Percentiles rank a stretch among this genome's conserved stretches.
phyloP scores from a whole-genome alignment of 2,797 vertebrate species.

The Amblyopsis hoosieri region DNA sequence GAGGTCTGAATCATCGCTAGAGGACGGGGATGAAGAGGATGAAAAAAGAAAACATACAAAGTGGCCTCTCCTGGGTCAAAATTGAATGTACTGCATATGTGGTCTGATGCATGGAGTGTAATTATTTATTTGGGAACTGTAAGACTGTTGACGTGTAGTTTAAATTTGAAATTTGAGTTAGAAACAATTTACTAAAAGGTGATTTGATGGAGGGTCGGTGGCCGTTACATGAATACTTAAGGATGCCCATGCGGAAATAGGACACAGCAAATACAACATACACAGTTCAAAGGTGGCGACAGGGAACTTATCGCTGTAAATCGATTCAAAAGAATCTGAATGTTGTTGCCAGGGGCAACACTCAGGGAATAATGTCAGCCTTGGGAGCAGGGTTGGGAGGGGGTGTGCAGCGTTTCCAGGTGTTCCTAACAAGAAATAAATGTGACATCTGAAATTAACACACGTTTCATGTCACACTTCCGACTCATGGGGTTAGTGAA shows the following conservation, averaged over 20 bases:
- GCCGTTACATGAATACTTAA: too few species aligned
- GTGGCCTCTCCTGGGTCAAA: too few species aligned
- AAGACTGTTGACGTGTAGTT: too few species aligned
- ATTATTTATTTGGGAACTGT: too few species aligned
- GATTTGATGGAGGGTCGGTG: too few species aligned
- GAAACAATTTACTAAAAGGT: too few species aligned
- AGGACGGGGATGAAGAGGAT: background rate
- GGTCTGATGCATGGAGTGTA: too few species aligned
- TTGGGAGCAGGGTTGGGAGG: conserved; percentile 14
- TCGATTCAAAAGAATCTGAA: conserved; percentile 32
- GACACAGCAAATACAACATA: too few species aligned
- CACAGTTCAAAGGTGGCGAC: conserved; percentile 36
- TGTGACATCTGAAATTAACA: conserved; percentile 63
- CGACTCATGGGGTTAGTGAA: conserved; percentile 57
- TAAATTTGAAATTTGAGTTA: too few species aligned
- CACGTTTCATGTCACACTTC: conserved; percentile 63
- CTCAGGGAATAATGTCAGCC: conserved; percentile 27
- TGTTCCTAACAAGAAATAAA: conserved; percentile 59
- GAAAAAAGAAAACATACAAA: background rate
- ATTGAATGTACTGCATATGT: too few species aligned
- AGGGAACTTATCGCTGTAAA: conserved; percentile 21
- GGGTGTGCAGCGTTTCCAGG: conserved; percentile 48
- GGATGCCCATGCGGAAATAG: too few species aligned
- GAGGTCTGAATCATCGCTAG: conserved; percentile 25
- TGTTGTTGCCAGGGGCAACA: conserved; percentile 38